Evolutionary conservation across 2,797 vertebrate species (phyloP).

Genomic region (Muraenolepis orangiensis): DNA sequence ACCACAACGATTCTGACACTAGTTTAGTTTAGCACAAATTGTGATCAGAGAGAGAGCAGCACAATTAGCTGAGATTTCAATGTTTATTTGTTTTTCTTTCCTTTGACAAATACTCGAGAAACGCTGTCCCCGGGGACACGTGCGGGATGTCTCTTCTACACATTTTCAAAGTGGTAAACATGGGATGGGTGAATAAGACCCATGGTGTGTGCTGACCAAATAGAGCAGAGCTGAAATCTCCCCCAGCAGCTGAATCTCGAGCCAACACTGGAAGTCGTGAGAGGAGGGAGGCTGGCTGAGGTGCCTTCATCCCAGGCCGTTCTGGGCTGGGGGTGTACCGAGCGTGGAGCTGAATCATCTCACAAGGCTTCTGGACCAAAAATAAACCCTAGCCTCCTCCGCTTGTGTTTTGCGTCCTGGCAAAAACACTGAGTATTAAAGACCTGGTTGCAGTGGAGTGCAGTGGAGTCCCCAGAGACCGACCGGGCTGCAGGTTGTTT

Average conservation of each 20-base stretch:
- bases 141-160: neutral
- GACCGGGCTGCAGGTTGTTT: neutral
- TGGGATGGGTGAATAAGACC: neutral
- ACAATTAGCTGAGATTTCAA: neutral
- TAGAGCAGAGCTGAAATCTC: neutral
- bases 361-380: neutral
- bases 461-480: neutral
- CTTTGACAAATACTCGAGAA: neutral
- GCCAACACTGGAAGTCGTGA: neutral
- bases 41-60: no score
- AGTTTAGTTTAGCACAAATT: neutral
- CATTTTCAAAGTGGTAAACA: neutral
- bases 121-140: neutral
- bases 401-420: neutral
- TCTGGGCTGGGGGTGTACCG: neutral
- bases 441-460: neutral
- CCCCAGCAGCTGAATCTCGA: neutral
- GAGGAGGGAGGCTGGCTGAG: neutral
- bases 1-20: no score
- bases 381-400: neutral
- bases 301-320: no score
- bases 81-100: neutral
- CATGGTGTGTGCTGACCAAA: neutral
- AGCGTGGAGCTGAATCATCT: neutral
- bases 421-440: neutral